These are phyloP conservation scores for Papilio protenor DNA, from an alignment of 2,888 invertebrate species.

Conservation along the genomic window DNA sequence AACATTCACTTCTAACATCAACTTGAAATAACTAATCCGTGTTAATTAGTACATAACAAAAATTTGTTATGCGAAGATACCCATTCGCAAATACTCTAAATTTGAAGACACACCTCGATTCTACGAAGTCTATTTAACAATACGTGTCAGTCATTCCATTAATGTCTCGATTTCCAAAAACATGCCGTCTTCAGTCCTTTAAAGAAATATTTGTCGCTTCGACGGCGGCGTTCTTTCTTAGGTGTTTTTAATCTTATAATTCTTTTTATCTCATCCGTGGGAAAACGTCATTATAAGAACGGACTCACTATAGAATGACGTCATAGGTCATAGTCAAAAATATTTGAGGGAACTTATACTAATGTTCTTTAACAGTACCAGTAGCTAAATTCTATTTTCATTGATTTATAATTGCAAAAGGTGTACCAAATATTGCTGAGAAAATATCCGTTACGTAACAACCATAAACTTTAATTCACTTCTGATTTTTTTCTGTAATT, in stretches of 20 bases:
- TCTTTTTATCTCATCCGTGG: conserved; percentile 62
- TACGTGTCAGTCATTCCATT: conserved; percentile 81
- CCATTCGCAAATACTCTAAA: conserved; percentile 65
- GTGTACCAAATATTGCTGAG: not conserved
- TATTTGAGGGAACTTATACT: not conserved
- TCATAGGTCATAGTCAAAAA: not conserved
- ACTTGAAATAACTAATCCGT: conserved; percentile 42
- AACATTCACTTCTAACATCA: not conserved
- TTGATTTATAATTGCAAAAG: not conserved
- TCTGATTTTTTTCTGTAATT: not conserved
- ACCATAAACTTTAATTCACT: not conserved
- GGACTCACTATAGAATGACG: not conserved
- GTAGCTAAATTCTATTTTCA: too few relatives aligned
- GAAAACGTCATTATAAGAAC: conserved; percentile 53
- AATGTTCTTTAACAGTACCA: not conserved
- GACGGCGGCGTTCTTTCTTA: conserved; percentile 64
- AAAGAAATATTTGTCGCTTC: conserved; percentile 78
- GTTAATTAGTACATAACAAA: conserved; percentile 51
- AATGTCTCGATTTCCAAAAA: conserved; percentile 78
- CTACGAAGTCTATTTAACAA: conserved; percentile 69
- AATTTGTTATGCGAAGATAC: conserved; percentile 57
- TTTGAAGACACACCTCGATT: conserved; percentile 66
- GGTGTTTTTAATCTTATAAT: conserved; percentile 56
- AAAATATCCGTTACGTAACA: not conserved
- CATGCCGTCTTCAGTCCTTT: conserved; percentile 66